Percentiles rank a stretch among this genome's conserved stretches.
Conservation (phyloP, 2,888 invertebrate genomes). For the Nesidiocoris tenuis region DNA sequence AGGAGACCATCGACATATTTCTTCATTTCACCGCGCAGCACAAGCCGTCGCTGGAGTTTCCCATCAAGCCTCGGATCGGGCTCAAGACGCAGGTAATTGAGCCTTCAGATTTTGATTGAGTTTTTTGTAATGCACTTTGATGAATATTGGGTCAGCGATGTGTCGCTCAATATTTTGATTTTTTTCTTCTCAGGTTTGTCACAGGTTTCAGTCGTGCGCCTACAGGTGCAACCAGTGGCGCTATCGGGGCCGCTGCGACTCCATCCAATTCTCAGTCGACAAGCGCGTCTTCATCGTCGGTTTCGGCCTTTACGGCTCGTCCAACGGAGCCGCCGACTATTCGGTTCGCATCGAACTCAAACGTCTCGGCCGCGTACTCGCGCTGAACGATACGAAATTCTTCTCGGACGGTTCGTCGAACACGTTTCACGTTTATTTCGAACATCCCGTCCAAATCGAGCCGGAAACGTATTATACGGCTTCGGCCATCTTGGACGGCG, state of each 20-base stretch:
- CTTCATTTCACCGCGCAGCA: constrained; percentile 88
- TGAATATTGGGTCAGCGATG: too few relatives aligned
- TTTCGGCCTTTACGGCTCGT: constrained; percentile 93
- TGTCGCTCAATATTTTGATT: neutral
- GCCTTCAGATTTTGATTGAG: neutral
- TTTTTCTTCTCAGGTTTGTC: constrained; percentile 70
- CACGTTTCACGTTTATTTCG: constrained; percentile 87
- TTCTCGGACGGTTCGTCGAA: constrained; percentile 96
- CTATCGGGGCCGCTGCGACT: constrained; percentile 92
- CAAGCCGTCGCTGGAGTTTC: constrained; percentile 81
- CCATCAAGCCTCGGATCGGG: constrained; percentile 79
- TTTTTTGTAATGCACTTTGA: neutral
- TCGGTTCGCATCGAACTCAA: constrained; percentile 92
- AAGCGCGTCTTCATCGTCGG: constrained; percentile 93
- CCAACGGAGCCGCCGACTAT: constrained; percentile 93
- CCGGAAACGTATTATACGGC: constrained; percentile 93
- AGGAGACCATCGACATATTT: constrained; percentile 94
- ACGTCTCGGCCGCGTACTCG: constrained; percentile 80
- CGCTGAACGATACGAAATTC: constrained; percentile 89
- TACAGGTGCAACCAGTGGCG: constrained; percentile 97
- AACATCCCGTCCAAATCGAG: constrained; percentile 79
- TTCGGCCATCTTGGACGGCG: constrained; percentile 90
- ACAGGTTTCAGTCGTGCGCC: constrained; percentile 93
- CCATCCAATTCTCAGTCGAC: constrained; percentile 95
- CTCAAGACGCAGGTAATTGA: constrained; percentile 76